Evolutionary conservation across 2,113 vertebrate genomes (phyloP), one percentile per base, ranked within the genome.

Genomic region (Brienomyrus brachyistius): DNA sequence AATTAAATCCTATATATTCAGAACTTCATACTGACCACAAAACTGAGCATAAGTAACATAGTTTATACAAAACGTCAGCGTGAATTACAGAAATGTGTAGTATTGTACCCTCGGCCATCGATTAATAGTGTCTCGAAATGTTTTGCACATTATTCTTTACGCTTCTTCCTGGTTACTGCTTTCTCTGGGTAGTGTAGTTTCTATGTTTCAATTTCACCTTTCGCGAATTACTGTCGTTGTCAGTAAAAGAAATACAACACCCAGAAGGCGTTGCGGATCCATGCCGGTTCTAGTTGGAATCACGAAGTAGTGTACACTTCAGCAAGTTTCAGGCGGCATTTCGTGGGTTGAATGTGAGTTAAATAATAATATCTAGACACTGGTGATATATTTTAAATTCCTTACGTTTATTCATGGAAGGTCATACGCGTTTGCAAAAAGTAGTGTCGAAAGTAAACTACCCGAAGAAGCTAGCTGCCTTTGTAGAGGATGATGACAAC

Each of bases 171-270:
- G 31, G 47, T 31, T 23, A 19, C 86, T 88, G 9, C 9, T 19
- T 21, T 82, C 1, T 0, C 0, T 56, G 94, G 94, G 92, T 89
- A 92, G 90, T 94, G 95, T 92, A 95, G 94, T 96, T 85, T 11
- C 70, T 45, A 50, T 15, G n/a, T 2, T 77, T 2, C 1, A 0
- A 7, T 4, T 0, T 0, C 5, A 40, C 2, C 31, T 0, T 43
- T 56, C 15, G 13, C 17, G 11, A 87, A 82, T 15, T 43, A 45
- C 5, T 40, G 40, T 6, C 10, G 10, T 5, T 13, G 0, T 83
- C 88, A 4, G 4, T 0, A 0, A 15, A 13, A 7, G 31, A 91
- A 95, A 93, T 94, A 91, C 93, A 92, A 66, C 89, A 88, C 94
- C 95, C 94, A 94, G 0, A 90, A 0, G 27, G 31, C 92, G 0